phyloP scores from a whole-genome alignment of 2,888 invertebrate species.

The Penaeus monodon region DNA sequence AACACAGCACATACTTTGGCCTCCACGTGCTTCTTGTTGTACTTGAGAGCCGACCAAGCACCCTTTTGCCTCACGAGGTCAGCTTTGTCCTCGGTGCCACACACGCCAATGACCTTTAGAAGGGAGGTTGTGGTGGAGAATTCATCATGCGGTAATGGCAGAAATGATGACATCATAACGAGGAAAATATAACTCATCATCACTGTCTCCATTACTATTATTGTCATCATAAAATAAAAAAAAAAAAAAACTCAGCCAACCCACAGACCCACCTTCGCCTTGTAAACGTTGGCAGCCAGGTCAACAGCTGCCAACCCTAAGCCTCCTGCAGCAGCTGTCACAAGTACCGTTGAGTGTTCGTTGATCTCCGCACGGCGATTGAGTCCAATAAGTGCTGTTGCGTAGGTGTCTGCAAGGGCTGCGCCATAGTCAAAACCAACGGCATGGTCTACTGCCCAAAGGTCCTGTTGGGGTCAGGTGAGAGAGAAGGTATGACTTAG shows the following conservation, averaged over 20 bases:
- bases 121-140: too few species aligned
- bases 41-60: constrained; percentile 77
- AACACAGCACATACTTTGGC: constrained; percentile 69
- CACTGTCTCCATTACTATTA: too few species aligned
- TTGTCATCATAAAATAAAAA: too few species aligned
- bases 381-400: constrained; percentile 77
- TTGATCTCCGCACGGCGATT: constrained; percentile 73
- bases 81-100: constrained; percentile 76
- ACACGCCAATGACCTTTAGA: constrained; percentile 78
- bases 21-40: constrained; percentile 72
- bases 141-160: too few species aligned
- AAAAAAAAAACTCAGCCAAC: too few species aligned
- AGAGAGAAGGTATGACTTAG: too few species aligned
- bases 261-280: constrained; percentile 74
- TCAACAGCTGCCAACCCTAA: constrained; percentile 78
- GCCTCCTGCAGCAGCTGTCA: constrained; percentile 78
- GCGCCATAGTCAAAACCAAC: constrained; percentile 75
- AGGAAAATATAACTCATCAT: too few species aligned
- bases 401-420: constrained; percentile 76
- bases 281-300: constrained; percentile 78
- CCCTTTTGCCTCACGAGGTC: constrained; percentile 75
- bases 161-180: too few species aligned
- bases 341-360: constrained; percentile 75
- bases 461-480: constrained; percentile 71
- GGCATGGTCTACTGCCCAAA: constrained; percentile 75